These are phyloP conservation scores for Tinea semifulvella DNA, from an alignment of 2,888 invertebrate species.

Conservation along the genomic window DNA sequence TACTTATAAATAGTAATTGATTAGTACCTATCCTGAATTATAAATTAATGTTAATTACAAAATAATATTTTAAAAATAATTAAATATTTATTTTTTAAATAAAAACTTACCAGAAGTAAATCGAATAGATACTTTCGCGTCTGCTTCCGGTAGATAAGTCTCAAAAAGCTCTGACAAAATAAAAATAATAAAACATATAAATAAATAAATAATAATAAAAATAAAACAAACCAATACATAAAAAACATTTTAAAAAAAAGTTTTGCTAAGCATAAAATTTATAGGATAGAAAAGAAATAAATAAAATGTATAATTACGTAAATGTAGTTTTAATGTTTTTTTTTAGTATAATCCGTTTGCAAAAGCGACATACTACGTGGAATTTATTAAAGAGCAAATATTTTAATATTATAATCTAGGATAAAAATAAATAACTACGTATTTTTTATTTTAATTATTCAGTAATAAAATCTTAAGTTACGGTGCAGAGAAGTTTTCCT, in stretches of 20 bases:
- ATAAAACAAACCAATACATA: background rate
- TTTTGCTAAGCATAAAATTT: background rate
- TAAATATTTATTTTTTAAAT: background rate
- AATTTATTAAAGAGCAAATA: background rate
- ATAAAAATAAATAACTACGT: no score
- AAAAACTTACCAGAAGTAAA: slow-evolving; percentile 2
- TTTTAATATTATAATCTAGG: no score
- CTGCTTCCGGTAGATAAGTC: slow-evolving; percentile 22
- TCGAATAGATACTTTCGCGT: background rate
- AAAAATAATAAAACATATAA: slow-evolving; percentile 19
- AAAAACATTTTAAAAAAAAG: background rate
- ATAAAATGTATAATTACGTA: background rate
- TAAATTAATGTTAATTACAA: no score
- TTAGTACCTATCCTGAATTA: no score
- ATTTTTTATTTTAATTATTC: no score
- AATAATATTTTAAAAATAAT: no score
- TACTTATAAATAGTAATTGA: no score
- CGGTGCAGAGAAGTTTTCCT: no score
- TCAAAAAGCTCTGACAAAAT: slow-evolving; percentile 43
- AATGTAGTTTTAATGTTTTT: background rate
- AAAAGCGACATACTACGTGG: background rate
- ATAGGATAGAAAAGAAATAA: background rate
- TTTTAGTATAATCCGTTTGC: background rate
- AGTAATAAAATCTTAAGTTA: no score
- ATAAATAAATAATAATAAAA: background rate